A percentile compares a stretch with the other conserved stretches of the same genome.
These are phyloP conservation scores for Ochlodes sylvanus DNA, from an alignment of 2,888 invertebrate genomes.

Conservation along the genomic window DNA sequence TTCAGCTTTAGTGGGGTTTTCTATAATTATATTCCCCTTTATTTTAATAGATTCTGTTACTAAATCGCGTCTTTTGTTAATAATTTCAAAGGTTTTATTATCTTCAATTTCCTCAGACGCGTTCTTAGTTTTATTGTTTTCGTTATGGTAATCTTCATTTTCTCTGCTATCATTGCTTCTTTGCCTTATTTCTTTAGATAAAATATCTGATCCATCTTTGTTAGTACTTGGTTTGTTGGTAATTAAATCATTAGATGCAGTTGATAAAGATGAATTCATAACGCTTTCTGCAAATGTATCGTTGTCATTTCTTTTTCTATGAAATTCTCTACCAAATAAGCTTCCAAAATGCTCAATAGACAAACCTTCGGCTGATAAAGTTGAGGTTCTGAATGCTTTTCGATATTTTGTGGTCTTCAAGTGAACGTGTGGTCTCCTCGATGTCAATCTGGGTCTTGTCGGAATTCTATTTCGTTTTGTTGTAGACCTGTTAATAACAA, in stretches of 20 bases:
- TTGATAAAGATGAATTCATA: background rate
- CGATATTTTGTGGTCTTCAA: conserved; percentile 1
- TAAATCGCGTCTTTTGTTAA: background rate
- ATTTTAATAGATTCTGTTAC: background rate
- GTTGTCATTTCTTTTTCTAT: conserved; percentile 28
- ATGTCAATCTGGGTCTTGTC: background rate
- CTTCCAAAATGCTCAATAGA: conserved; percentile 32
- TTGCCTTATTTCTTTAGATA: background rate
- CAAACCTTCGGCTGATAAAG: conserved; percentile 16
- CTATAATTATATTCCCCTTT: conserved; percentile 2
- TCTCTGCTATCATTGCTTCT: background rate
- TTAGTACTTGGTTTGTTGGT: background rate
- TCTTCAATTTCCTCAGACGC: background rate
- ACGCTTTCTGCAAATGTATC: conserved; percentile 11
- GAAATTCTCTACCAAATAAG: conserved; percentile 2
- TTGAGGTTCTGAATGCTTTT: conserved; percentile 7
- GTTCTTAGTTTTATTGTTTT: background rate
- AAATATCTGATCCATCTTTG: background rate
- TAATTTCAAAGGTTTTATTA: background rate
- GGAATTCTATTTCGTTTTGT: conserved; percentile 19
- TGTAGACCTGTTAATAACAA: background rate
- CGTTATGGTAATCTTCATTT: background rate
- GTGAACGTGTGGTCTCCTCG: background rate
- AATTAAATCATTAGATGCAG: background rate
- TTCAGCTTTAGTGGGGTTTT: background rate